Evolutionary conservation across 1,140 invertebrate genomes (phyloP).

Genomic region (Ceratosolen solmsi): DNA sequence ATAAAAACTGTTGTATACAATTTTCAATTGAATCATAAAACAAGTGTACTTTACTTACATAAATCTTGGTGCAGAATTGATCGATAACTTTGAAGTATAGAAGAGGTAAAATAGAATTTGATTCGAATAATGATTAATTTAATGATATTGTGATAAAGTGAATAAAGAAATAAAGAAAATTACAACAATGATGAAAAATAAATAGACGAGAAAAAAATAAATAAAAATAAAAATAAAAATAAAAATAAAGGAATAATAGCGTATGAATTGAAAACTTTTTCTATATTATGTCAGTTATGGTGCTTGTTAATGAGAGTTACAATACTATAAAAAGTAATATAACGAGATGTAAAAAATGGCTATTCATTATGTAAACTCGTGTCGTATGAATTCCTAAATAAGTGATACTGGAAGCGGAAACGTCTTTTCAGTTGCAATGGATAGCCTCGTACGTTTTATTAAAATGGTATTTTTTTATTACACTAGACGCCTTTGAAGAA

Average conservation of each 20-base stretch:
- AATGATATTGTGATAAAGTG: no score
- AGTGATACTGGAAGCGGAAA: background rate
- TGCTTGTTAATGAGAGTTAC: background rate
- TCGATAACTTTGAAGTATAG: background rate
- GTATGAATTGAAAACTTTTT: no score
- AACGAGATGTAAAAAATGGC: background rate
- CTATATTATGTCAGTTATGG: no score
- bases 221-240: no score
- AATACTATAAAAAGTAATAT: background rate
- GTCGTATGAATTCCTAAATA: background rate
- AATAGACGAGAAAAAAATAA: no score
- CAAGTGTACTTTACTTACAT: background rate
- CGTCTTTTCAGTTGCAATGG: background rate
- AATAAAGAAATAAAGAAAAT: background rate
- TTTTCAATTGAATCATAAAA: background rate
- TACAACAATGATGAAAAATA: background rate
- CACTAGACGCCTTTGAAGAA: background rate
- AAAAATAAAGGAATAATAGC: no score
- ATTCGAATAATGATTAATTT: background rate
- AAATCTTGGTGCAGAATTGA: background rate
- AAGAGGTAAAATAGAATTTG: background rate
- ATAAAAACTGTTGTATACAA: background rate
- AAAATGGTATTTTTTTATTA: slow-evolving; percentile 21
- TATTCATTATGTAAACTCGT: background rate
- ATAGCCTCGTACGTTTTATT: slow-evolving; percentile 22